Base-by-base conservation (phyloP, 2,113 vertebrate species). In the Athene noctua region DNA sequence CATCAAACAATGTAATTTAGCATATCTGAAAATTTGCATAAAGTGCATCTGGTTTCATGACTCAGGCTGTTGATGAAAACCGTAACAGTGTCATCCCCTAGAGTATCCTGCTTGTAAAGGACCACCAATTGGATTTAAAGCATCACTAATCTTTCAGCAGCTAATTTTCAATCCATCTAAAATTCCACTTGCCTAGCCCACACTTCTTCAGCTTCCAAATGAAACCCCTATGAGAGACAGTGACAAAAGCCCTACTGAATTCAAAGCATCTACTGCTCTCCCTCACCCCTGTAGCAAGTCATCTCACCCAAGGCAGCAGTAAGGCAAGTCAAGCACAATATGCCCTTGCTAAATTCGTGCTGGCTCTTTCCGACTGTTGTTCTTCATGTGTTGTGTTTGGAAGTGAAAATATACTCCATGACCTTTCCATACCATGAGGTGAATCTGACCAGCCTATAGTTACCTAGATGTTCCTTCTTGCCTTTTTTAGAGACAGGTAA, bases 341-440 rank as follows among this genome's bases (percentile, higher is more conserved):
- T 70, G 40, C 22, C 36, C 26, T 57, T 65, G n/a, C 26, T 61
- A 68, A 86, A 87, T 80, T n/a, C 13, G 36, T 9, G 36, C 25
- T 55, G 36, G 46, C 22, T 47, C 13, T 73, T 80, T 86, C 74
- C 30, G 36, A 26, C 11, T 71, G 17, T 46, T 61, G 49, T 25
- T 62, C 49, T 77, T 65, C 0, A 0, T 1, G 0, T 25, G 23
- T 30, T 1, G 0, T 25, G 23, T 30, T 73, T 83, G 46, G 62
- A 86, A 92, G 68, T 86, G 23, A 82, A 19, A 71, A 73, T 21
- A 36, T 17, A 74, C 18, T 87, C 51, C 36, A 66, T 17, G 4
- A 67, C 16, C 29, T 59, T 67, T 55, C 32, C 54, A 86, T 62
- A 34, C 32, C 44, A 29, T 5, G 34, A 73, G 30, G 18, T 38